Evolutionary conservation across 2,888 invertebrate genomes (phyloP).

Genomic region (Sphecodes monilicornis): DNA sequence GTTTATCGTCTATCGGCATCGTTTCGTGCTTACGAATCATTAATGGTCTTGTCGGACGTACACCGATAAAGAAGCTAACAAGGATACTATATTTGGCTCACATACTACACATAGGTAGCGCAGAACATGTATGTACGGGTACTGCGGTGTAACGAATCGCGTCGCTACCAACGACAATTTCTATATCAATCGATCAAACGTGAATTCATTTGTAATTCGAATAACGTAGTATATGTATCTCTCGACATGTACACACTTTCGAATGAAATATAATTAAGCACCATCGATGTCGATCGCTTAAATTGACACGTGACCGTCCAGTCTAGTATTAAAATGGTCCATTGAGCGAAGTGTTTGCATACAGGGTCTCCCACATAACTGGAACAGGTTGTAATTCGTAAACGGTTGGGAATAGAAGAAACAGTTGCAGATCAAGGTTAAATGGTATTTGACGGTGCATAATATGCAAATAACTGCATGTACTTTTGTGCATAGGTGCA

Average conservation of each 20-base stretch:
- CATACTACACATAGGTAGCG: slow-evolving; percentile 11
- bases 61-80: slow-evolving; percentile 20
- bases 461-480: too few relatives aligned
- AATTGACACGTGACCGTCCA: slow-evolving; percentile 4
- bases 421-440: too few relatives aligned
- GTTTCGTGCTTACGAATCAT: slow-evolving; percentile 23
- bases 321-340: slow-evolving; percentile 5
- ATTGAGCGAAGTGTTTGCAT: neutral
- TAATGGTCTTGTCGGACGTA: slow-evolving; percentile 12
- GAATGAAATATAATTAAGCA: neutral
- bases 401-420: too few relatives aligned
- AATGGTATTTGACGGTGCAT: too few relatives aligned
- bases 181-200: neutral
- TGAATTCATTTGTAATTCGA: neutral
- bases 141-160: neutral
- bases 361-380: too few relatives aligned
- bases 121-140: neutral
- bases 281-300: neutral
- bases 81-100: neutral
- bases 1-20: slow-evolving; percentile 11
- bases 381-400: too few relatives aligned
- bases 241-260: neutral
- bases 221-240: neutral
- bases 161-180: neutral
- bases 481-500: too few relatives aligned